Evolutionary conservation across 2,113 vertebrate species (phyloP).

Genomic region (Cheirogaleus medius): DNA sequence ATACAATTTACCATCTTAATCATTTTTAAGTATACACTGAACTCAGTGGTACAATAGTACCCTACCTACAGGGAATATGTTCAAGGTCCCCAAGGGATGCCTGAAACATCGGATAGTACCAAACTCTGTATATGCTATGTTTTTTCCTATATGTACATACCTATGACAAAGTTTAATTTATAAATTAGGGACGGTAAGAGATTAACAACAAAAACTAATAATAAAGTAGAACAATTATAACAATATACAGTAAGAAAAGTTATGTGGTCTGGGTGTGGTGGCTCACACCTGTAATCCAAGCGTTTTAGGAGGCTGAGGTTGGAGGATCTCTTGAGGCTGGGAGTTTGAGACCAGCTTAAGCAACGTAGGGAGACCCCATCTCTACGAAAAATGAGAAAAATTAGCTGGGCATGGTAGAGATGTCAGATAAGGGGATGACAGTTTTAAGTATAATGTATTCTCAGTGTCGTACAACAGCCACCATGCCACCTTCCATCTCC

Average conservation of each 20-base stretch:
- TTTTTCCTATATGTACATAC: neutral
- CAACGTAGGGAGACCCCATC: too few relatives aligned
- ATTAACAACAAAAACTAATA: neutral
- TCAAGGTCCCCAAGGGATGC: neutral
- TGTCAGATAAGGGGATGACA: neutral
- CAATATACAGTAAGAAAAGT: neutral
- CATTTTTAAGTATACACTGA: neutral
- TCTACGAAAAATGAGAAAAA: too few relatives aligned
- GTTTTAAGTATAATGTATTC: too few relatives aligned
- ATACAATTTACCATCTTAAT: neutral
- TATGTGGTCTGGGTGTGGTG: neutral
- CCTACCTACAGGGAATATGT: neutral
- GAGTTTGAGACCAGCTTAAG: too few relatives aligned
- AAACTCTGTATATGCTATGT: neutral
- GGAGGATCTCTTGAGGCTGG: too few relatives aligned
- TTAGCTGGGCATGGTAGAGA: too few relatives aligned
- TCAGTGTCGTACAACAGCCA: neutral
- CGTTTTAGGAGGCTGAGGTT: too few relatives aligned
- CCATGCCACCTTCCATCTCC: neutral
- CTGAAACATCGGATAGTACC: neutral
- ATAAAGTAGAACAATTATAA: neutral
- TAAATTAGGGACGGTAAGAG: neutral
- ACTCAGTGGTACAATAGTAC: neutral
- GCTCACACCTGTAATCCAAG: too few relatives aligned
- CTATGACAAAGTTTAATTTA: neutral